A percentile compares a stretch with the other conserved stretches of the same genome.
Conservation (phyloP, 2,888 invertebrate species). For the Dyspetes luteomarginatus region DNA sequence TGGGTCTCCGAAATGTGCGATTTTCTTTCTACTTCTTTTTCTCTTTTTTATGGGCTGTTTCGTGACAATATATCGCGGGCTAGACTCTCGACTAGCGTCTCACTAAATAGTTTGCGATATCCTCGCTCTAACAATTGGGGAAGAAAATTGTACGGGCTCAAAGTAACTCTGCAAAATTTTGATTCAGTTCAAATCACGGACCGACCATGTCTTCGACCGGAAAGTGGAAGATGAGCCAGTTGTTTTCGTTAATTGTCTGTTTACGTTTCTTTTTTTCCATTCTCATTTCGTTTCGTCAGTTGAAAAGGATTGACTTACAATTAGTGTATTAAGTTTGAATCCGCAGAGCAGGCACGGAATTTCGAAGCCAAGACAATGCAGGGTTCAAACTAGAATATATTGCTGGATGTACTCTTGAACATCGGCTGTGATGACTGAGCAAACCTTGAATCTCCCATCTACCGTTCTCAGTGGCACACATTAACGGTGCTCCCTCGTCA, state of each 20-base stretch:
- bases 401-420: conserved; percentile 86
- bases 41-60: conserved; percentile 18
- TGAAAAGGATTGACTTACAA: conserved; percentile 15
- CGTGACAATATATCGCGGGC: conserved; percentile 12
- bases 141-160: conserved; percentile 45
- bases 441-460: conserved; percentile 87
- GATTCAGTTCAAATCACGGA: conserved; percentile 54
- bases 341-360: conserved; percentile 80
- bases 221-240: conserved; percentile 33
- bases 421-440: conserved; percentile 86
- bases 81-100: conserved; percentile 32
- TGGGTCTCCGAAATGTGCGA: conserved; percentile 46
- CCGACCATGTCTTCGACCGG: conserved; percentile 31
- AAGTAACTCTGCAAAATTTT: conserved; percentile 36
- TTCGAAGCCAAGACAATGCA: conserved; percentile 79
- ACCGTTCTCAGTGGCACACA: conserved; percentile 85
- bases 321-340: conserved; percentile 71
- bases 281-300: neutral
- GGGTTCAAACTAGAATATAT: conserved; percentile 83
- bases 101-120: conserved; percentile 28
- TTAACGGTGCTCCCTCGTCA: conserved; percentile 88
- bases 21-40: conserved; percentile 48
- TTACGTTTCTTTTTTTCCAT: conserved; percentile 22
- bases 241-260: neutral
- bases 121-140: conserved; percentile 33